These are phyloP conservation scores for Bradypus variegatus DNA, from an alignment of 2,797 vertebrate species.

Conservation along the genomic window DNA sequence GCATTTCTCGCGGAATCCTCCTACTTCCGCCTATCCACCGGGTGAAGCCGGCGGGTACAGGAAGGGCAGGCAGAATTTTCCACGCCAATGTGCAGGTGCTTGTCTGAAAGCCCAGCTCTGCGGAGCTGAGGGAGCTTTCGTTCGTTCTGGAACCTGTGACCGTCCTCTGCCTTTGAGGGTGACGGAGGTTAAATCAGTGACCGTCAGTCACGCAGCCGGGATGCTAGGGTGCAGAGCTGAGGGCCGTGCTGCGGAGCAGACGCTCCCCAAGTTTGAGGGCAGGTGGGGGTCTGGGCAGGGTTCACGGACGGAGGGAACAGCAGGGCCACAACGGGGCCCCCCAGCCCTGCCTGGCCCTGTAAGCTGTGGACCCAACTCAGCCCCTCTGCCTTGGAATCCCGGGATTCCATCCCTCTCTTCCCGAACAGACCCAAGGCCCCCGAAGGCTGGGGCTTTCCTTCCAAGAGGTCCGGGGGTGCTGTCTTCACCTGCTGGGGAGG, in stretches of 20 bases:
- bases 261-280: not conserved
- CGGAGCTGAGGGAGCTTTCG: not conserved
- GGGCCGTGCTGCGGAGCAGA: not conserved
- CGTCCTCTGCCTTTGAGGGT: not conserved
- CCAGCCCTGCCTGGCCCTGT: too few species aligned
- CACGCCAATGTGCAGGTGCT: not conserved
- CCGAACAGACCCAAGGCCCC: not conserved
- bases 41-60: not conserved
- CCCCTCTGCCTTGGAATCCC: not conserved
- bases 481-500: not conserved
- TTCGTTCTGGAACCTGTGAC: not conserved
- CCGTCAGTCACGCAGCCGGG: not conserved
- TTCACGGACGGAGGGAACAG: not conserved
- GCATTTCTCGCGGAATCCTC: slow-evolving; percentile 26
- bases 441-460: not conserved
- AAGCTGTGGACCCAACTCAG: not conserved
- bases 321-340: not conserved
- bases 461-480: not conserved
- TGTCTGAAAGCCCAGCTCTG: not conserved
- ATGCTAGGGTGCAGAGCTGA: not conserved
- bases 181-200: not conserved
- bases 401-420: not conserved
- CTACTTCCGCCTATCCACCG: slow-evolving; percentile 33
- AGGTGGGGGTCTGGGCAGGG: not conserved
- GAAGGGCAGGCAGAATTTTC: slow-evolving; percentile 31